A percentile compares a stretch with the other conserved stretches of the same genome.
Conservation (phyloP, 2,113 vertebrate species). For the Felis chaus region DNA sequence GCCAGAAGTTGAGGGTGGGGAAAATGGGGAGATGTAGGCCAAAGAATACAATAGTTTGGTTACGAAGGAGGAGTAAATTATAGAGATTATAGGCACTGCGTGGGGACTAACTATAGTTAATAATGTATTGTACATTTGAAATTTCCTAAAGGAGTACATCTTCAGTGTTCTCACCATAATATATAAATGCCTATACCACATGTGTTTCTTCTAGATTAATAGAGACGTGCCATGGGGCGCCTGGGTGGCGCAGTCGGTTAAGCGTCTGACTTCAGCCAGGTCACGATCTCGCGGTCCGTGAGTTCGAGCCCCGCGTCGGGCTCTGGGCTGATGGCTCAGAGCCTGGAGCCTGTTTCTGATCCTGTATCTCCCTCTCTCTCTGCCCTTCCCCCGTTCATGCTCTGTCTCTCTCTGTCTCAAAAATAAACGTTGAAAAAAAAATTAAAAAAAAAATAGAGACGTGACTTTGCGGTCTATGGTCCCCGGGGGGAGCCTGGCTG, state of each 20-base stretch:
- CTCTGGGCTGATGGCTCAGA: too few species aligned
- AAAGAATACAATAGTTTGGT: background rate
- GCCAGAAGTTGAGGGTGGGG: background rate
- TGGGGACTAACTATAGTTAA: background rate
- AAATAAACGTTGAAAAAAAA: too few species aligned
- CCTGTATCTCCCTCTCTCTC: too few species aligned
- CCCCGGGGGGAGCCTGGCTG: accelerated
- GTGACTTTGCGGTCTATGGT: background rate
- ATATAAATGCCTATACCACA: background rate
- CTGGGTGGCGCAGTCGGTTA: too few species aligned
- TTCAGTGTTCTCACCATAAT: background rate
- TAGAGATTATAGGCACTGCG: too few species aligned
- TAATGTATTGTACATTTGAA: background rate
- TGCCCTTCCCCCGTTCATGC: too few species aligned
- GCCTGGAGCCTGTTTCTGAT: too few species aligned
- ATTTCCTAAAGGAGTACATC: background rate
- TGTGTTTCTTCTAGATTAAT: background rate
- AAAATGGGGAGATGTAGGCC: background rate
- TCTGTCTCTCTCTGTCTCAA: too few species aligned
- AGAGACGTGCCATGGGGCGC: background rate
- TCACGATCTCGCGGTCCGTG: too few species aligned
- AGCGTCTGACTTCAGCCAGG: too few species aligned
- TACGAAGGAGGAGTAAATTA: background rate
- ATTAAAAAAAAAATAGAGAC: background rate
- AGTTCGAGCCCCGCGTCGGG: too few species aligned